Evolutionary conservation across 92 coral and sea anemone genomes (phyloP), one percentile per base, ranked within the genome.

Genomic region (Phenganax marumi): DNA sequence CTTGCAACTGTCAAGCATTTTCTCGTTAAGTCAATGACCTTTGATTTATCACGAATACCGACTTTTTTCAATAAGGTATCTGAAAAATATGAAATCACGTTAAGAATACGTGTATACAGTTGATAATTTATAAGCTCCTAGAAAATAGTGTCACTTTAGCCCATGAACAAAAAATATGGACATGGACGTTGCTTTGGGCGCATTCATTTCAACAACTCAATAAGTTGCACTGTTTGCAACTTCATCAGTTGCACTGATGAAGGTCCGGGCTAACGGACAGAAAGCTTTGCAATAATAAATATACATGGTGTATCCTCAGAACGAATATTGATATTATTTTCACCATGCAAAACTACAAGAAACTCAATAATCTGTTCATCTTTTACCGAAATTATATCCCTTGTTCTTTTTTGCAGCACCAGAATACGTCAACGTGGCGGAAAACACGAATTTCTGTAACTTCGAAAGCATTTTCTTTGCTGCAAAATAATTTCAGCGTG

Each of bases 381-480:
- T 68, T 70, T 78, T 87, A 95, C 98, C 98, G 54, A 95, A 58
- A 47, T 82, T 78, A 16, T 62, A 17, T 47, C 48, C 60, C 3
- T 61, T 22, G 47, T 62, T 61, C 73, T 78, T 76, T 55, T 76
- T 76, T 24, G 81, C 55, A 33, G 56, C 18, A 10, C 72, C 43
- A 12, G 83, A 78, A 50, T 78, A 78, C 17, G 98, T 92, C 47
- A 95, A 74, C 3, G 98, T 95, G 13, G 98, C 98, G 73, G 98
- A 95, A 78, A 94, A 94, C 50, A 94, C 90, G 71, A 94, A 94
- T 83, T 90, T 94, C 82, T 94, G 98, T 6, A 94, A 82, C 49
- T 84, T 90, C 76, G 64, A 69, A 49, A 83, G 82, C 81, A 73
- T 84, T 63, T 79, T 72, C 17, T 73, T 66, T 54, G 77, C 92